Evolutionary conservation across 2,113 vertebrate species (phyloP).

Genomic region (Sorex araneus): DNA sequence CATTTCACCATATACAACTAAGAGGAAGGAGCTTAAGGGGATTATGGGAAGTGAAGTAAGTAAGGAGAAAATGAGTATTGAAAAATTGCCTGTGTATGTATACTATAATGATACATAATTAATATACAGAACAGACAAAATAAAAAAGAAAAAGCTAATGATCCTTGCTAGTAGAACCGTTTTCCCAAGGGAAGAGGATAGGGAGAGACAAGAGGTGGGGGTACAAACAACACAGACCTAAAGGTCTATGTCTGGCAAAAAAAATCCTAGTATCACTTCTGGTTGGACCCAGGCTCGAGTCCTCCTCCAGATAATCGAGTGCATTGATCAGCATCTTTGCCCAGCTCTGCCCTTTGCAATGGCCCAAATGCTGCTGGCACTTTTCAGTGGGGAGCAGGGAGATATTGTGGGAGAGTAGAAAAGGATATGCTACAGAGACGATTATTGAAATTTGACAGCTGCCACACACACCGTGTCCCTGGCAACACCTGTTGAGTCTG

Average conservation of each 20-base stretch:
- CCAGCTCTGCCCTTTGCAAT: constrained; percentile 72
- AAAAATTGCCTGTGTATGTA: no score
- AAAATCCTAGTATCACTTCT: background rate
- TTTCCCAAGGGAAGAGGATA: background rate
- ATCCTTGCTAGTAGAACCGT: no score
- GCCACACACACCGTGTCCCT: constrained; percentile 89
- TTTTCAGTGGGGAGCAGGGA: background rate
- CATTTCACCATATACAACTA: no score
- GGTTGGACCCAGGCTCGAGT: background rate
- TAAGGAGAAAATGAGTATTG: no score
- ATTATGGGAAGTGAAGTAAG: no score
- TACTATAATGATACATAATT: no score
- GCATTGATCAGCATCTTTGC: constrained; percentile 69
- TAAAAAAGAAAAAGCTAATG: no score
- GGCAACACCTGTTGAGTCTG: constrained; percentile 91
- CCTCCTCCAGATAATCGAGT: constrained; percentile 76
- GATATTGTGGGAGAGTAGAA: constrained; percentile 53
- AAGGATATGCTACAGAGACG: constrained; percentile 86
- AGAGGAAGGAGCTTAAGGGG: no score
- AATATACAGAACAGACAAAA: no score
- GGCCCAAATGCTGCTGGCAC: constrained; percentile 55
- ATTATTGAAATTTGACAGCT: constrained; percentile 87
- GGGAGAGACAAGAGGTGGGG: background rate
- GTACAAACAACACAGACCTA: no score
- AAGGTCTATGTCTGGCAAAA: background rate